These are phyloP conservation scores for Adela reaumurella DNA, from an alignment of 2,888 invertebrate species.

Conservation along the genomic window DNA sequence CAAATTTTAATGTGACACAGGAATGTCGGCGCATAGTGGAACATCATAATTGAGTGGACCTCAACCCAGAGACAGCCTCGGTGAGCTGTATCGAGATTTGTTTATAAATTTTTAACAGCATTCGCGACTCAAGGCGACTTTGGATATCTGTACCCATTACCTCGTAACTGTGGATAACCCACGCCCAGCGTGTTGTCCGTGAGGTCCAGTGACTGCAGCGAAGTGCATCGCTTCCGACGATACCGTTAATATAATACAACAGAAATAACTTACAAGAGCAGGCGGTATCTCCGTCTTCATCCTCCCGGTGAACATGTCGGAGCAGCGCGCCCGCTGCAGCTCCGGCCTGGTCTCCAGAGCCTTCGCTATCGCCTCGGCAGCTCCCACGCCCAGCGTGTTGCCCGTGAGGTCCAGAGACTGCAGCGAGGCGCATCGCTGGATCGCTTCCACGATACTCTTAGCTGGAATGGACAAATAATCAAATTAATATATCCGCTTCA, in stretches of 20 bases:
- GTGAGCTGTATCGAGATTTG: too few species aligned
- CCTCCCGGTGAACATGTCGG: slow-evolving; percentile 95
- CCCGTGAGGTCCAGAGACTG: slow-evolving; percentile 80
- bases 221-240: slow-evolving; percentile 65
- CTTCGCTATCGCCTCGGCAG: slow-evolving; percentile 79
- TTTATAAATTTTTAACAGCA: too few species aligned
- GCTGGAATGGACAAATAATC: slow-evolving; percentile 42
- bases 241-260: too few species aligned
- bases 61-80: too few species aligned
- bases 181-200: slow-evolving; percentile 94
- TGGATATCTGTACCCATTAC: too few species aligned
- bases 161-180: too few species aligned
- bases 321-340: slow-evolving; percentile 81
- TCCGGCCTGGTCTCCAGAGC: slow-evolving; percentile 75
- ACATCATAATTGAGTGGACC: not conserved
- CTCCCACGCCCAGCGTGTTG: slow-evolving; percentile 88
- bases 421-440: slow-evolving; percentile 65
- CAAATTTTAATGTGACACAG: too few species aligned
- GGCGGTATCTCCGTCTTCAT: slow-evolving; percentile 93
- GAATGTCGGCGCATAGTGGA: too few species aligned
- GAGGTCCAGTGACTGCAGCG: slow-evolving; percentile 70
- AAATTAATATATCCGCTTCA: too few species aligned
- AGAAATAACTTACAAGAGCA: slow-evolving; percentile 71
- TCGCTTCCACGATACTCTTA: slow-evolving; percentile 69
- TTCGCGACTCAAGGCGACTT: too few species aligned